phyloP scores from a whole-genome alignment of 2,113 vertebrate genomes.

The Odontophorus gujanensis region DNA sequence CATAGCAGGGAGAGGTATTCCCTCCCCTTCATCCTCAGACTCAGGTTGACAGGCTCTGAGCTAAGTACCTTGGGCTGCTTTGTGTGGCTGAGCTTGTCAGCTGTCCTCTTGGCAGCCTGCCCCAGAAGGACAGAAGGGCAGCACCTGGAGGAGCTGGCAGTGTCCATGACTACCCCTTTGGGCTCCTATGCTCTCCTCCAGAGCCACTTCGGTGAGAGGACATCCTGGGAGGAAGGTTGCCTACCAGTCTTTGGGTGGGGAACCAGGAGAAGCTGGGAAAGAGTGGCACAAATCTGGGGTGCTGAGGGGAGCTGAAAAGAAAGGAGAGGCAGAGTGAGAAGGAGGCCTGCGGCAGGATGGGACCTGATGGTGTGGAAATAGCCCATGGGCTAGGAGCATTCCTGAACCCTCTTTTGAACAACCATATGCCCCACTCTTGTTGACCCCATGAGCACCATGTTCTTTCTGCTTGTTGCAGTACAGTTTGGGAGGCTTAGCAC shows the following conservation, averaged over 20 bases:
- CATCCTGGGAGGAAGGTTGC: neutral
- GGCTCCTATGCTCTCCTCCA: neutral
- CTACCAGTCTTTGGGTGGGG: neutral
- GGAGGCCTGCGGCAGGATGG: neutral
- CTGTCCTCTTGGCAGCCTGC: conserved; percentile 21
- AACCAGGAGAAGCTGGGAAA: neutral
- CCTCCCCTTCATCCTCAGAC: neutral
- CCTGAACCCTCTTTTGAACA: neutral
- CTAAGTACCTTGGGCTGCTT: conserved; percentile 20
- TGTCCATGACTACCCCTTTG: neutral
- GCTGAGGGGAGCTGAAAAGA: neutral
- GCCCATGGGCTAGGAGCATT: neutral
- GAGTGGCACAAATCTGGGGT: neutral
- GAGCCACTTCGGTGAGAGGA: neutral
- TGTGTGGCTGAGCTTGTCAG: neutral
- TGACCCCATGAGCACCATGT: neutral
- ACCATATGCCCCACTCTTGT: neutral
- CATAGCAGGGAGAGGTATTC: neutral
- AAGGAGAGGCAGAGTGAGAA: no score
- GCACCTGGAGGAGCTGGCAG: conserved; percentile 33
- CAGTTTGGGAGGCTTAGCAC: neutral
- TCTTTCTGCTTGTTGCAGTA: neutral
- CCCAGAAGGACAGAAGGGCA: neutral
- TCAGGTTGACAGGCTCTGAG: conserved; percentile 25
- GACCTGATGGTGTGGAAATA: neutral